Evolutionary conservation across 2,113 vertebrate genomes (phyloP).

Genomic region (Nothocercus julius): DNA sequence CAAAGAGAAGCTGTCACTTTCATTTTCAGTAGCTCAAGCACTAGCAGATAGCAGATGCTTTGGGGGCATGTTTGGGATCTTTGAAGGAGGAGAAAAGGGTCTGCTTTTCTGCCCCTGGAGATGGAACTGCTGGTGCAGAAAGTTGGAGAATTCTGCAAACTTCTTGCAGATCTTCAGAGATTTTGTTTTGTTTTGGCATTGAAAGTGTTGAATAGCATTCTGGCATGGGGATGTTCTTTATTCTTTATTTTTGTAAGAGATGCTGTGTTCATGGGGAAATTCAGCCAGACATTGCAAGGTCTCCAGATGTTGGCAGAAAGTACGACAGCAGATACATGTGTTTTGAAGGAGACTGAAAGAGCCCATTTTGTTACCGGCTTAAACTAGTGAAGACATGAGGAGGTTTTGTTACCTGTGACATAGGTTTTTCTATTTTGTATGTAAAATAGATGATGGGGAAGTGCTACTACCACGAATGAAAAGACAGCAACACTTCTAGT

Average conservation of each 20-base stretch:
- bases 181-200: not conserved
- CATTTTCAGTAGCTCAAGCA: not conserved
- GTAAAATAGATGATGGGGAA: not conserved
- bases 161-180: not conserved
- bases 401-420: not conserved
- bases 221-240: not conserved
- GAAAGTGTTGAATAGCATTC: not conserved
- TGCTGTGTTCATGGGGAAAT: not conserved
- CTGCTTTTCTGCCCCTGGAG: not conserved
- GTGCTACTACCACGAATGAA: not conserved
- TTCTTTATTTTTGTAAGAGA: not conserved
- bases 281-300: not conserved
- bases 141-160: not conserved
- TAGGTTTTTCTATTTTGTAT: not conserved
- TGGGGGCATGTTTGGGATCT: not conserved
- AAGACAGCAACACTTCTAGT: not conserved
- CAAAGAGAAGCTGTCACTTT: not conserved
- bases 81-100: fast-evolving
- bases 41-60: fast-evolving
- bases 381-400: not conserved
- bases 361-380: not conserved
- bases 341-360: not conserved
- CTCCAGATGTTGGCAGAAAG: not conserved
- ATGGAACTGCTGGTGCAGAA: not conserved
- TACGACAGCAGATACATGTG: not conserved